Percentiles rank a stretch among this genome's conserved stretches.
phyloP scores from a whole-genome alignment of 1,140 invertebrate species.

The Rhyacophila brunnea region DNA sequence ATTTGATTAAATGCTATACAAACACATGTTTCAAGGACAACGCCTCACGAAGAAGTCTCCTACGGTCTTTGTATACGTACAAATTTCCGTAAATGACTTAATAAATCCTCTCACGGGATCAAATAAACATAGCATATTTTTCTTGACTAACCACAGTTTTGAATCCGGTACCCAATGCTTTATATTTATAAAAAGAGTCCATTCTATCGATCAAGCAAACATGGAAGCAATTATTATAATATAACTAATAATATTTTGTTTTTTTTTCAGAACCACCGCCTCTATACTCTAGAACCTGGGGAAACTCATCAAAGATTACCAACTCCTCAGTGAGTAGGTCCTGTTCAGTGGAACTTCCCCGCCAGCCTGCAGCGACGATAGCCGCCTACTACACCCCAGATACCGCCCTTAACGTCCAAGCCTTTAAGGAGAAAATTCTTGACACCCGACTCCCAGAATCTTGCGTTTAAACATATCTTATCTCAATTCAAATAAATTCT shows the following conservation, averaged over 20 bases:
- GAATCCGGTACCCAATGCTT: too few relatives aligned
- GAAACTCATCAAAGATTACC: conserved; percentile 21
- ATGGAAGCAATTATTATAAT: too few relatives aligned
- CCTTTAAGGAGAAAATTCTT: conserved; percentile 34
- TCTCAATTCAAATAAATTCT: background rate
- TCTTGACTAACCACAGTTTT: too few relatives aligned
- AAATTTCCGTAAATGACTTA: too few relatives aligned
- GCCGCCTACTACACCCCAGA: conserved; percentile 34
- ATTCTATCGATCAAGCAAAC: too few relatives aligned
- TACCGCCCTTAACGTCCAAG: conserved; percentile 33
- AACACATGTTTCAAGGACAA: too few relatives aligned
- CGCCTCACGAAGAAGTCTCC: too few relatives aligned
- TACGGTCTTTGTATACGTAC: too few relatives aligned
- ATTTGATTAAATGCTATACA: too few relatives aligned
- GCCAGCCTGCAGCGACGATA: conserved; percentile 23
- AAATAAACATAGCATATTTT: too few relatives aligned
- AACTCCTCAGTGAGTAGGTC: conserved; percentile 22
- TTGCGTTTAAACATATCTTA: conserved; percentile 26
- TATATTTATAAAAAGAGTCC: too few relatives aligned
- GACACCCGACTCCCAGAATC: conserved; percentile 33
- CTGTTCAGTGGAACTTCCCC: conserved; percentile 24
- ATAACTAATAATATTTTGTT: background rate
- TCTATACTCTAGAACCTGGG: conserved; percentile 32
- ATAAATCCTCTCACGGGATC: too few relatives aligned
- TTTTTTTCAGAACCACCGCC: conserved; percentile 29